These are phyloP conservation scores for Xestia sexstrigata DNA, from an alignment of 2,888 invertebrate genomes.

Conservation along the genomic window DNA sequence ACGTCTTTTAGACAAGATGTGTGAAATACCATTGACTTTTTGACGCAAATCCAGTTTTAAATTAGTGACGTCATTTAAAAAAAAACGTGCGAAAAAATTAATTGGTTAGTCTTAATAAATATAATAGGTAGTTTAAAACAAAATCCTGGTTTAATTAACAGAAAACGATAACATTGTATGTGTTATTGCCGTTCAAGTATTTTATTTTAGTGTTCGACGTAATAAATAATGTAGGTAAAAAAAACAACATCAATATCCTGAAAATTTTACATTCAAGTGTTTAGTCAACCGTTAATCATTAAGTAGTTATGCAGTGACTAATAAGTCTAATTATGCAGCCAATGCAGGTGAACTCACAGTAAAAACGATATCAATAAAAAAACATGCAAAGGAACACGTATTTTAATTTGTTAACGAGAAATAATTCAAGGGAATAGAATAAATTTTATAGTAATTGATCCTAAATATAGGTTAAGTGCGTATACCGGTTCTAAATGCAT, in stretches of 20 bases:
- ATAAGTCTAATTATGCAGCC: conserved; percentile 12
- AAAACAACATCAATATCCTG: neutral
- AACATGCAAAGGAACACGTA: conserved; percentile 34
- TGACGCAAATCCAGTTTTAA: conserved; percentile 26
- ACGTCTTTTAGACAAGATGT: conserved; percentile 43
- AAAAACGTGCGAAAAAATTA: neutral
- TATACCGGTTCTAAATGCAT: conserved; percentile 46
- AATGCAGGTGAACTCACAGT: conserved; percentile 40
- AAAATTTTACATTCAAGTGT: conserved; percentile 14
- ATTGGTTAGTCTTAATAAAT: conserved; percentile 13
- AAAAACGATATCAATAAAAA: conserved; percentile 40
- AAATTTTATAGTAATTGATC: conserved; percentile 45
- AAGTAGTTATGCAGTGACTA: conserved; percentile 41
- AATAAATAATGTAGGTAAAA: neutral
- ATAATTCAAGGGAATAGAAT: conserved; percentile 36
- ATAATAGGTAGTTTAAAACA: neutral
- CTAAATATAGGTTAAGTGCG: conserved; percentile 53
- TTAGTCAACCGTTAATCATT: conserved; percentile 19
- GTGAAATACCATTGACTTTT: conserved; percentile 35
- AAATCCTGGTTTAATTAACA: conserved; percentile 25
- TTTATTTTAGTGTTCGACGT: neutral
- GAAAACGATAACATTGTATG: neutral
- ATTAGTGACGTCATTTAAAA: neutral
- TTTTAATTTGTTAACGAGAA: conserved; percentile 44
- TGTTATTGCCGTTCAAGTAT: conserved; percentile 7